These are phyloP conservation scores for Etheostoma spectabile DNA, from an alignment of 2,113 vertebrate species.

Conservation along the genomic window DNA sequence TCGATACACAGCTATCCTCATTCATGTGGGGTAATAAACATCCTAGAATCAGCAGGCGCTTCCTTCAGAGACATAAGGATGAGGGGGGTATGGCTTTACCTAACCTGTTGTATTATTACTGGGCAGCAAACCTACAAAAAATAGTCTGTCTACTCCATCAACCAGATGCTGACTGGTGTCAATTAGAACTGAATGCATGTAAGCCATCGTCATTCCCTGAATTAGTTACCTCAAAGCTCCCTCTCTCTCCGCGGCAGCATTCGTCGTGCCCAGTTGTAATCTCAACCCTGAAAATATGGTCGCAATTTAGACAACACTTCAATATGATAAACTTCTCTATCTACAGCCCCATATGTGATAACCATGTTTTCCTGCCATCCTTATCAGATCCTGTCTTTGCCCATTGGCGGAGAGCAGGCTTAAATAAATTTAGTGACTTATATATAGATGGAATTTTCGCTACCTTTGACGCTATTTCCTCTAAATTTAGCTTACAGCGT, in stretches of 20 bases:
- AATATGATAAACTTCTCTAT: background rate
- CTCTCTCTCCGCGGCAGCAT: constrained; percentile 7
- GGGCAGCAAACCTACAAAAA: background rate
- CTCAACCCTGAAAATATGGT: background rate
- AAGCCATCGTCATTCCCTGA: background rate
- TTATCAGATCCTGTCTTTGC: background rate
- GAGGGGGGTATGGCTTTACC: no score
- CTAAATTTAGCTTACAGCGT: background rate
- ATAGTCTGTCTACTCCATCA: no score
- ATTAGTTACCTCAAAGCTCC: background rate
- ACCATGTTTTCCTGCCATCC: background rate
- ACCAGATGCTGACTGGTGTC: background rate
- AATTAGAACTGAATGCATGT: background rate
- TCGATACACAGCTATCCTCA: no score
- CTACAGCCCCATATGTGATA: background rate
- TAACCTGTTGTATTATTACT: background rate
- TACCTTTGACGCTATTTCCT: background rate
- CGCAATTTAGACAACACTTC: background rate
- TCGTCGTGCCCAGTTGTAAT: background rate
- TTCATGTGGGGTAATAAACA: no score
- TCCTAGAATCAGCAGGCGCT: no score
- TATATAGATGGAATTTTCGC: background rate
- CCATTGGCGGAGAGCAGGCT: background rate
- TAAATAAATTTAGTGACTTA: background rate
- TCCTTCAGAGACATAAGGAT: no score